Evolutionary conservation across 2,888 invertebrate genomes (phyloP), one percentile per base, ranked within the genome.

Genomic region (Charanyca ferruginea): DNA sequence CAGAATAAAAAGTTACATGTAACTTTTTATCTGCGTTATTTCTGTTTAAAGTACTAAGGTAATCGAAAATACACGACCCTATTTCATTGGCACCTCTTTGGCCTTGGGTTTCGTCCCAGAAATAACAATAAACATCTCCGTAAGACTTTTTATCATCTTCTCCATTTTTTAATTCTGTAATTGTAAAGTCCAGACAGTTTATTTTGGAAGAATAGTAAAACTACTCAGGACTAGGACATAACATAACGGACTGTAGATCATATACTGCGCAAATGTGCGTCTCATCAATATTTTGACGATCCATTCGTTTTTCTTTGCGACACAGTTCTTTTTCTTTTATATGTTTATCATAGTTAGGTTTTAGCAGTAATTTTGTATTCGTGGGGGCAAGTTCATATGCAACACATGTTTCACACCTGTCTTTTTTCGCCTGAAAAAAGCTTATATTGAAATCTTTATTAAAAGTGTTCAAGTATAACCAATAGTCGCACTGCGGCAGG

Each of bases 391-490:
- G 48, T 48, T 48, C 5, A 38, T 74, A 81, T 18, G 64, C 57
- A 41, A 74, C 22, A 64, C 81, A n/a, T n/a, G n/a, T n/a, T n/a
- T n/a, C n/a, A n/a, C n/a, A n/a, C n/a, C n/a, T n/a, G n/a, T n/a
- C n/a, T n/a, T n/a, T n/a, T 55, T 81, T 84, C n/a, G 81, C 69
- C 13, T 67, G 60, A 63, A 74, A 80, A 49, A 81, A 79, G 18
- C 75, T 54, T 38, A 73, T 72, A 60, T 80, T 69, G 60, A 63
- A 72, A 5, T 73, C 55, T 60, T 54, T 71, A 35, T 68, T 81
- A 55, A 81, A 80, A 53, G 68, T 77, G 2, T 58, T 53, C 3
- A 20, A 45, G 58, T 77, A 79, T 53, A 53, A 53, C 41, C 53
- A 53, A 2, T 72, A 25, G 63, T 81, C 82, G 68, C 83, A 85